Evolutionary conservation across 2,888 invertebrate genomes (phyloP).

Genomic region (Volucella inflata): DNA sequence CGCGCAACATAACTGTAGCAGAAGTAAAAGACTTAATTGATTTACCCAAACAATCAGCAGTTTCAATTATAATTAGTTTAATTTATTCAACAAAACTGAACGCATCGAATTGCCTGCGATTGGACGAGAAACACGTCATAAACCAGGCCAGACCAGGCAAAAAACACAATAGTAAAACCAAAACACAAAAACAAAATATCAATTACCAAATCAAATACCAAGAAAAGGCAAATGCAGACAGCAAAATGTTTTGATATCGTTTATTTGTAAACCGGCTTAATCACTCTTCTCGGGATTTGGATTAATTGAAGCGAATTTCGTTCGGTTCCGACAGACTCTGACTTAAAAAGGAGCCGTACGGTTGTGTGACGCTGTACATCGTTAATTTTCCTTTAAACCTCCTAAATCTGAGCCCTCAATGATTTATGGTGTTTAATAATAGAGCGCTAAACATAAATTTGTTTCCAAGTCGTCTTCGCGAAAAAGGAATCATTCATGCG

Average conservation of each 20-base stretch:
- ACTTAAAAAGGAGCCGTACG: constrained; percentile 28
- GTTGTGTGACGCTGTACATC: constrained; percentile 54
- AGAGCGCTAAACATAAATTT: constrained; percentile 75
- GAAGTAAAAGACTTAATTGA: constrained; percentile 58
- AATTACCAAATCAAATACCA: constrained; percentile 64
- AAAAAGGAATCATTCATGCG: constrained; percentile 47
- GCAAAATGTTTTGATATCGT: constrained; percentile 56
- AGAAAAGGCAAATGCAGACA: constrained; percentile 50
- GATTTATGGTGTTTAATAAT: constrained; percentile 76
- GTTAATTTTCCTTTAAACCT: constrained; percentile 71
- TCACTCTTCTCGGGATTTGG: constrained; percentile 41
- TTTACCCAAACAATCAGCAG: constrained; percentile 41
- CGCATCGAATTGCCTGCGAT: constrained; percentile 39
- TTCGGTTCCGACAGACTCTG: constrained; percentile 30
- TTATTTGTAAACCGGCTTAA: constrained; percentile 41
- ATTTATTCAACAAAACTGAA: constrained; percentile 54
- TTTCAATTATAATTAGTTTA: constrained; percentile 2
- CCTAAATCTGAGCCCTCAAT: constrained; percentile 73
- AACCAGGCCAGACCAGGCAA: constrained; percentile 12
- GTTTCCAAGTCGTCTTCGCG: constrained; percentile 59
- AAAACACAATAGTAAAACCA: constrained; percentile 4
- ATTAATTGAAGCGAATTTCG: constrained; percentile 66
- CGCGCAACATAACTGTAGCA: constrained; percentile 36
- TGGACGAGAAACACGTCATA: constrained; percentile 27
- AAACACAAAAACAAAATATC: constrained; percentile 60